A percentile compares a stretch with the other conserved stretches of the same genome.
Conservation (phyloP, 2,888 invertebrate species). For the Lepidochrysops patricia region DNA sequence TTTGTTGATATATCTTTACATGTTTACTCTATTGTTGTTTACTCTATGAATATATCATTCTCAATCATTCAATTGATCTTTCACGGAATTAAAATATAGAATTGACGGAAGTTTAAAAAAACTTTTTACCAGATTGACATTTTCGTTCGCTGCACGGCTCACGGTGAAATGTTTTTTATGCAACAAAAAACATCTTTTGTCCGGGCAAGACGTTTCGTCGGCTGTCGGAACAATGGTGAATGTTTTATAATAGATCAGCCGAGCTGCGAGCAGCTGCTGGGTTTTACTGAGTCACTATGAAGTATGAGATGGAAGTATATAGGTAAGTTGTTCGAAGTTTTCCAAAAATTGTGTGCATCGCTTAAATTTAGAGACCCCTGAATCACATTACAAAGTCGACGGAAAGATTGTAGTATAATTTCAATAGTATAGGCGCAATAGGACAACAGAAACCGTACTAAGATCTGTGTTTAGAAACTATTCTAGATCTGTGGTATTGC, state of each 20-base stretch:
- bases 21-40: no score
- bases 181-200: conserved; percentile 16
- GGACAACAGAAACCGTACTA: background rate
- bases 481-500: background rate
- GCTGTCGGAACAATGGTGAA: conserved; percentile 21
- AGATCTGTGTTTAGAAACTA: no score
- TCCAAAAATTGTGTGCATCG: no score
- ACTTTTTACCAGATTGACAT: background rate
- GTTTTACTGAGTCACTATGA: conserved; percentile 6
- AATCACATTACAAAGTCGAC: no score
- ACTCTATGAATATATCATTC: no score
- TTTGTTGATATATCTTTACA: no score
- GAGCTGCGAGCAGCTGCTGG: conserved; percentile 22
- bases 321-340: no score
- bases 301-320: no score
- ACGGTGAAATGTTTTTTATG: conserved; percentile 8
- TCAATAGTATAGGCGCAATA: background rate
- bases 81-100: no score
- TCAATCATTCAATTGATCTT: no score
- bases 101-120: background rate
- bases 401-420: no score
- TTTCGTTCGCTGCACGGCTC: background rate
- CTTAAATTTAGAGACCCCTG: no score
- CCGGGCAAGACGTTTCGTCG: conserved; percentile 19
- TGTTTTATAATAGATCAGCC: conserved; percentile 23